Conservation (phyloP, 2,888 invertebrate species). For the Pimpla rufipes region DNA sequence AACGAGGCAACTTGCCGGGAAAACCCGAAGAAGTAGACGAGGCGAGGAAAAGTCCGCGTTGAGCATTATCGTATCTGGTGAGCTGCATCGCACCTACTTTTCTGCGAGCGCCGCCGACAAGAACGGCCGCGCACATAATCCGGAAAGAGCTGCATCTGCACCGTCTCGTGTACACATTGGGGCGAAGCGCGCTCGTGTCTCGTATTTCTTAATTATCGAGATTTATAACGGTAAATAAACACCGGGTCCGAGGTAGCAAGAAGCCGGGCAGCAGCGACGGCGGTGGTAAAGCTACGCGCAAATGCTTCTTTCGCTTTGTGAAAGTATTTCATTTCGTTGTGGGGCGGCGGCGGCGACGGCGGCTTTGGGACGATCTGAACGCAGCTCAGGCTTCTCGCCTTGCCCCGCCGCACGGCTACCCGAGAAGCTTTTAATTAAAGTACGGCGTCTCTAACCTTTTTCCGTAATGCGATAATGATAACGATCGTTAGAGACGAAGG, state of each 20-base stretch:
- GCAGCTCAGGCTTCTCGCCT: conserved; percentile 23
- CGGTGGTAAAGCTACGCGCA: conserved; percentile 28
- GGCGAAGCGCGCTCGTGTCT: conserved; percentile 12
- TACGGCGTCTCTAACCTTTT: conserved; percentile 52
- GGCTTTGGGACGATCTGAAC: conserved; percentile 21
- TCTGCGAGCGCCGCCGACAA: not conserved
- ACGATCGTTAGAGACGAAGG: conserved; percentile 48
- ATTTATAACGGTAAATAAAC: conserved; percentile 67
- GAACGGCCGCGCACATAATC: conserved; percentile 29
- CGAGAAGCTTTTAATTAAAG: conserved; percentile 66
- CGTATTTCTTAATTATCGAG: conserved; percentile 68
- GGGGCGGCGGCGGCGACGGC: conserved; percentile 9
- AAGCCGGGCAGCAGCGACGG: not conserved
- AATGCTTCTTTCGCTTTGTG: conserved; percentile 58
- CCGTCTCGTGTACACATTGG: not conserved
- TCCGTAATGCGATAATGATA: conserved; percentile 60
- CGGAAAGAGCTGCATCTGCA: conserved; percentile 29
- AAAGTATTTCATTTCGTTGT: conserved; percentile 64
- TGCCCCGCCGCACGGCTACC: conserved; percentile 30
- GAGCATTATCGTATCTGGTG: conserved; percentile 21
- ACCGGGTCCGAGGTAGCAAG: conserved; percentile 24
- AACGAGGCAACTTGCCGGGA: not conserved
- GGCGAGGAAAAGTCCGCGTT: conserved; percentile 9
- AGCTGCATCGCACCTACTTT: not conserved
- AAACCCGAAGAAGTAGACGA: not conserved